Evolutionary conservation across 2,113 vertebrate species (phyloP).

Genomic region (Cynoglossus semilaevis): DNA sequence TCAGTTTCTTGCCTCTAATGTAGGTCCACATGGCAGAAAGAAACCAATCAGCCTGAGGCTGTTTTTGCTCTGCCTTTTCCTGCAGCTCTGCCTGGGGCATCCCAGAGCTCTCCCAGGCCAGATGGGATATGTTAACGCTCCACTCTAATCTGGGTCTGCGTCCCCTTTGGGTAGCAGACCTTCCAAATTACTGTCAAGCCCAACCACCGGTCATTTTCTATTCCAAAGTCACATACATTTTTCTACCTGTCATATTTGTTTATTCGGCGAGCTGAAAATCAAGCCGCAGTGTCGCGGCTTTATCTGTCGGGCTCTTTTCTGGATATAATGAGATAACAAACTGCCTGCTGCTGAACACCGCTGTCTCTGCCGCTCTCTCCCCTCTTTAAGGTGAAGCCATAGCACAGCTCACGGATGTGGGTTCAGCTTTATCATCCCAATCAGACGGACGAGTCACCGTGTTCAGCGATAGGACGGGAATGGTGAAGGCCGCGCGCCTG

Average conservation of each 20-base stretch:
- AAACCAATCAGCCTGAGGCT: slow-evolving; percentile 17
- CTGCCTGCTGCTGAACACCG: not conserved
- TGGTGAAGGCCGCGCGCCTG: slow-evolving; percentile 92
- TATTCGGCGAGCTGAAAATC: not conserved
- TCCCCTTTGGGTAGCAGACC: not conserved
- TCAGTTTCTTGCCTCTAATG: slow-evolving; percentile 16
- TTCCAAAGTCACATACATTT: not conserved
- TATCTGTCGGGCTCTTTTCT: not conserved
- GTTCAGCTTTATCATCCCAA: slow-evolving; percentile 71
- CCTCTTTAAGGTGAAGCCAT: slow-evolving; percentile 87
- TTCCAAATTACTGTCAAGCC: slow-evolving; percentile 1
- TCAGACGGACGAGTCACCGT: slow-evolving; percentile 81
- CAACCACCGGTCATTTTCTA: not conserved
- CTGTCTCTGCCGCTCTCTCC: not conserved
- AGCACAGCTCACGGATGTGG: slow-evolving; percentile 88
- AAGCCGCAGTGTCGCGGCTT: not conserved
- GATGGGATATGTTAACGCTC: slow-evolving; percentile 39
- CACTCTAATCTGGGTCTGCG: slow-evolving; percentile 22
- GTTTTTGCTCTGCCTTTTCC: slow-evolving; percentile 16
- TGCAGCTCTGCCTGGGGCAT: slow-evolving; percentile 17
- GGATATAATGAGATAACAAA: not conserved
- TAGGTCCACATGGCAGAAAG: slow-evolving; percentile 21
- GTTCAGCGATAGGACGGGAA: slow-evolving; percentile 90
- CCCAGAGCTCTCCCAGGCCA: slow-evolving; percentile 16
- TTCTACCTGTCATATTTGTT: not conserved